Base-by-base conservation (phyloP, 2,888 invertebrate genomes). In the Drosophila atripex region DNA sequence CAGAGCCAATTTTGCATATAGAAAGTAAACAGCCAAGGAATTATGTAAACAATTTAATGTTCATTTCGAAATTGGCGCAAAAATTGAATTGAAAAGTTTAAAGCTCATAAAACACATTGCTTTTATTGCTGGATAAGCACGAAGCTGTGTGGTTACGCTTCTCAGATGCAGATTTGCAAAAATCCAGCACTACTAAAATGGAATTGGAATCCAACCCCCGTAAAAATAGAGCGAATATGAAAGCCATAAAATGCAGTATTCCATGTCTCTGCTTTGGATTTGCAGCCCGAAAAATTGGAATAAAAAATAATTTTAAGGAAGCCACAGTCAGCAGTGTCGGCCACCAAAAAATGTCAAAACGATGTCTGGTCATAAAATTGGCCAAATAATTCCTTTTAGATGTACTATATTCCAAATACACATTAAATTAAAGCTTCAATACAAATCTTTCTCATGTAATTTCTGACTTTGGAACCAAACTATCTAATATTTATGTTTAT, bases 31-130 rank as follows among this genome's bases (percentile, higher is more conserved):
- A 60, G 47, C 59, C 54, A 59, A 46, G 61, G 61, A 30, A 51
- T 45, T 53, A 63, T 46, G 75, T 75, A 79, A 82, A 82, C 79
- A 85, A 77, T 78, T 75, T 50, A 50, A 49, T 65, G n/a, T 52
- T 55, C 54, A 54, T 54, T 50, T 21, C 8, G 9, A 68, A 64
- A 45, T 38, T 38, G 30, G 8, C 35, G 46, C 28, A 45, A 70
- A 72, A 68, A 63, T 61, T 69, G 52, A 60, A 69, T 80, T 74
- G 64, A 50, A 23, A 66, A 59, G 64, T 60, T 72, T 58, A 73
- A 78, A 56, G 56, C 56, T 55, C 65, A 76, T 80, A 82, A 76
- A 80, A 71, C 35, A 30, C 59, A 68, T 28, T 23, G 72, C 69
- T 46, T 72, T 53, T 59, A 45, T 41, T 52, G 60, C 64, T 64